Base-by-base conservation (phyloP, 2,797 vertebrate genomes). In the Choloepus didactylus region DNA sequence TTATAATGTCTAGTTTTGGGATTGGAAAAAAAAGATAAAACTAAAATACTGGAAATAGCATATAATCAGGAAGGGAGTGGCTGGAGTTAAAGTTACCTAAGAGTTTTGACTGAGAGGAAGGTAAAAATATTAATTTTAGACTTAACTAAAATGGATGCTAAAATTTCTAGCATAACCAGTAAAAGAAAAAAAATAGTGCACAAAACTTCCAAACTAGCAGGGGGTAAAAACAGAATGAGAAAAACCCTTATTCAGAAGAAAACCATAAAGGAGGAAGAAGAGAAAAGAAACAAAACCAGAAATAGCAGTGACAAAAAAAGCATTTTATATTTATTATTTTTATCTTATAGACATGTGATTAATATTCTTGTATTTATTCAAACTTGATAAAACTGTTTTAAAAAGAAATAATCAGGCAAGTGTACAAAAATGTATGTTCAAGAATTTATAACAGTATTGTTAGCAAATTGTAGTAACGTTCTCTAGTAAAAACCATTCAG, bases 71-170 rank as follows among this genome's bases (percentile, higher is more conserved):
- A 35, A 35, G 35, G 35, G 35, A 35, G 35, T 35, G 35, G 35
- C 35, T 35, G 35, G 35, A 35, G 35, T 35, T 35, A 35, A 35
- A 35, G 38, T 73, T 60, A 70, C 7, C 51, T 67, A 46, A 41
- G 29, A 73, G 60, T 41, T 46, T 85, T 84, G 51, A 44, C 29
- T 69, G 73, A n/a, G 27, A 59, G 16, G 27, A 86, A 19, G 54
- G 7, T 49, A 29, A 90, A 83, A 6, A 60, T n/a, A 19, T 14
- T 86, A 2, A 25, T 76, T 96, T 70, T 59, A 79, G 25, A 35
- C 49, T 76, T 84, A 85, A 81, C 64, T 83, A 80, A 91, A 69
- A 44, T 73, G 31, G 41, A 77, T 85, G 59, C 56, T 86, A 46
- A 75, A 59, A 64, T 75, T 38, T 76, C 44, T 80, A 85, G 49